Evolutionary conservation across 2,113 vertebrate species (phyloP).

Genomic region (Lucifuga dentata): DNA sequence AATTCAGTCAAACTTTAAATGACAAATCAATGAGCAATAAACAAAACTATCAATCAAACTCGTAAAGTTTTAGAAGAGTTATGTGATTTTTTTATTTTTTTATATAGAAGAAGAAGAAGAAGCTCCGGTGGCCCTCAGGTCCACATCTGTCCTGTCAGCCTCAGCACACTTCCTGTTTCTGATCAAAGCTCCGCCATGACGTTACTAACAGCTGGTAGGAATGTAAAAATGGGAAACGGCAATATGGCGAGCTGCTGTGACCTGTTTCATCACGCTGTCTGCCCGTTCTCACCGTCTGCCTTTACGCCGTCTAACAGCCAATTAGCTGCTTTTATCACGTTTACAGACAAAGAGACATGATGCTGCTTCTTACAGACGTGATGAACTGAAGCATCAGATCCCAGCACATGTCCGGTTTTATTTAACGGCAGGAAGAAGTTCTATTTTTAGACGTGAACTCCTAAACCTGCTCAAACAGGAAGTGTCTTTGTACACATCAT

Average conservation of each 20-base stretch:
- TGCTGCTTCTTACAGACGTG: constrained; percentile 50
- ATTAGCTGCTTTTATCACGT: constrained; percentile 65
- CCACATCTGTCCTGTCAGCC: constrained; percentile 71
- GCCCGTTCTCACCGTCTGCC: constrained; percentile 39
- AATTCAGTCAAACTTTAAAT: too few relatives aligned
- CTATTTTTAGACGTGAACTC: too few relatives aligned
- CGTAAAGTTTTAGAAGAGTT: too few relatives aligned
- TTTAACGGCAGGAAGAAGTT: too few relatives aligned
- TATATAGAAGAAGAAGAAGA: constrained; percentile 7
- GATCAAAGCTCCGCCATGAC: constrained; percentile 63
- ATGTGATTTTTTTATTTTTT: too few relatives aligned
- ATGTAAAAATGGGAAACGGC: constrained; percentile 15
- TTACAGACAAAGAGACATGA: too few relatives aligned
- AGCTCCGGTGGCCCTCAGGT: constrained; percentile 52
- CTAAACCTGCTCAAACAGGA: too few relatives aligned
- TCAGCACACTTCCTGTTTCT: constrained; percentile 43
- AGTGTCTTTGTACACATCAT: too few relatives aligned
- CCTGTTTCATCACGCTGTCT: constrained; percentile 38
- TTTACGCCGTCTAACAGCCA: constrained; percentile 66
- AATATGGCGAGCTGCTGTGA: constrained; percentile 51
- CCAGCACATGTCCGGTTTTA: too few relatives aligned
- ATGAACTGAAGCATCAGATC: too few relatives aligned
- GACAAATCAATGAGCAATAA: too few relatives aligned
- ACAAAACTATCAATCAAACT: too few relatives aligned
- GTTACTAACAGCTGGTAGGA: constrained; percentile 68